A percentile compares a stretch with the other conserved stretches of the same genome.
Evolutionary conservation across 2,113 vertebrate genomes (phyloP).

Genomic region (Lophochroa leadbeateri): DNA sequence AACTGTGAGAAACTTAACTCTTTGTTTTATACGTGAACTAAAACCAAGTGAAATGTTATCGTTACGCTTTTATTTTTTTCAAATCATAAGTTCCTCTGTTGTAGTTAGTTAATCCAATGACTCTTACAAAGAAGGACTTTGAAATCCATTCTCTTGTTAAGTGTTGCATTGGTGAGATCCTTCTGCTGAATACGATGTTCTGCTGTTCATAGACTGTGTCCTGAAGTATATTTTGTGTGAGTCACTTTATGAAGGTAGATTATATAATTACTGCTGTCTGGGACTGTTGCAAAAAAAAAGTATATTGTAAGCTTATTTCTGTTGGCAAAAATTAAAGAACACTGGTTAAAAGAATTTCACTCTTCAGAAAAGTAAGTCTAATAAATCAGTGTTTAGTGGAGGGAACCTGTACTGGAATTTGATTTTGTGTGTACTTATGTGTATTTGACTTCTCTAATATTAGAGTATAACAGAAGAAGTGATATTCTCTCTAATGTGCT

Average conservation of each 20-base stretch:
- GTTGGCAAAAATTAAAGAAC: not conserved
- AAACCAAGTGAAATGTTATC: not conserved
- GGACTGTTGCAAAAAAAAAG: not conserved
- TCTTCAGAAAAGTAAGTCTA: not conserved
- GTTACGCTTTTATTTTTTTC: not conserved
- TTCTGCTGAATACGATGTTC: not conserved
- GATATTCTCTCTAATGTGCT: conserved; percentile 97
- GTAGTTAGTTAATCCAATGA: not conserved
- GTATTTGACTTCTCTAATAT: not conserved
- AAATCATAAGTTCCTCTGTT: not conserved
- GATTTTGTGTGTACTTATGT: not conserved
- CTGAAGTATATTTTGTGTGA: not conserved
- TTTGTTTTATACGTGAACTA: not conserved
- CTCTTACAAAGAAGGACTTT: not conserved
- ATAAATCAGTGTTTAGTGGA: not conserved
- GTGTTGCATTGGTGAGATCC: not conserved
- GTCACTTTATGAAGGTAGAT: not conserved
- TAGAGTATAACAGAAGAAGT: conserved; percentile 92
- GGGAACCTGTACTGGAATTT: not conserved
- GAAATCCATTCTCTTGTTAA: not conserved
- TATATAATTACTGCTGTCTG: not conserved
- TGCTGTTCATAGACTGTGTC: not conserved
- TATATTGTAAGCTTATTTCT: not conserved
- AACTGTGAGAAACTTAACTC: not conserved
- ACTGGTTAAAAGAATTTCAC: not conserved